A percentile compares a stretch with the other conserved stretches of the same genome.
phyloP scores from a whole-genome alignment of 2,797 vertebrate genomes.

The Ataeniobius toweri region DNA sequence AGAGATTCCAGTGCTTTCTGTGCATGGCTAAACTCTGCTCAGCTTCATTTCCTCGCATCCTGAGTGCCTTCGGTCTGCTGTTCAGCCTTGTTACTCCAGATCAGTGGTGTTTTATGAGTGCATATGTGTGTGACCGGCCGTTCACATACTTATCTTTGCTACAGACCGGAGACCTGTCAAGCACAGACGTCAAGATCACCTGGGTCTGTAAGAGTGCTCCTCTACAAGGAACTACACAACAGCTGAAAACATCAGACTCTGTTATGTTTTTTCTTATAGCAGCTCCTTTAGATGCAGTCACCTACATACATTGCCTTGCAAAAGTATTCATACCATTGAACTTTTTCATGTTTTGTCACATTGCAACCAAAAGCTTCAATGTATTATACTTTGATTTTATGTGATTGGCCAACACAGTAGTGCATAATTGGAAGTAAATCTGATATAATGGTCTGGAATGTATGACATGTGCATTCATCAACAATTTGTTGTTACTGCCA shows the following conservation, averaged over 20 bases:
- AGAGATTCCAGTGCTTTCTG: constrained; percentile 19
- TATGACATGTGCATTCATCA: background rate
- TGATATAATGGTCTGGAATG: background rate
- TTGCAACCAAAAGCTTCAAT: background rate
- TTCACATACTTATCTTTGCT: constrained; percentile 51
- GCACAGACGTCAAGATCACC: constrained; percentile 58
- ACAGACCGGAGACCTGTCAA: constrained; percentile 63
- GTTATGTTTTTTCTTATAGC: constrained; percentile 47
- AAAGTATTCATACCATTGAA: background rate
- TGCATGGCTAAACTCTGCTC: constrained; percentile 23
- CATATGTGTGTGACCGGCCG: constrained; percentile 29
- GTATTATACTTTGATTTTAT: background rate
- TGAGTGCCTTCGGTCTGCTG: constrained; percentile 50
- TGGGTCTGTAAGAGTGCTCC: constrained; percentile 51
- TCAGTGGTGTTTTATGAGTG: constrained; percentile 52
- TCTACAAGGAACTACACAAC: constrained; percentile 55
- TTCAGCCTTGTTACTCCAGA: constrained; percentile 49
- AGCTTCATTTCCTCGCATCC: constrained; percentile 38
- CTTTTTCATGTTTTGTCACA: background rate
- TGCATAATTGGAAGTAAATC: background rate
- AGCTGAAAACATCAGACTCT: constrained; percentile 57
- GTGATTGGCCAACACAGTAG: background rate
- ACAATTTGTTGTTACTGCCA: background rate
- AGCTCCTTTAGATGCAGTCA: constrained; percentile 37
- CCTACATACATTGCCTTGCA: background rate